Evolutionary conservation across 30 jellyfish, hydroid and myxozoan genomes (phyloP).

Genomic region (Aurelia aurita): DNA sequence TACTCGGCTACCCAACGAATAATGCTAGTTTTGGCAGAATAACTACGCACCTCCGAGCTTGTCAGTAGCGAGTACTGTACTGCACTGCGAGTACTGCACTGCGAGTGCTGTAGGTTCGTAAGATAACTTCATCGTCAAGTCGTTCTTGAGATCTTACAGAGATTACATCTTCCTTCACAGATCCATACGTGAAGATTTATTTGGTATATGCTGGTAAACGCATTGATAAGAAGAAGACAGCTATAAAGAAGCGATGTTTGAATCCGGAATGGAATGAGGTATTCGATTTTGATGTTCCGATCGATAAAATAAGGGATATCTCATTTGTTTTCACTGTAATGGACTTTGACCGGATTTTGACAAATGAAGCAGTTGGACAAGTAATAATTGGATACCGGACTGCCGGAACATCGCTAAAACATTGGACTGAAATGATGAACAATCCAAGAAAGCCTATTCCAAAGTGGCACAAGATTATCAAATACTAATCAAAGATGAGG

Average conservation of each 20-base stretch:
- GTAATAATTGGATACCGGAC: conserved; percentile 92
- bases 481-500: conserved; percentile 15
- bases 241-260: conserved; percentile 63
- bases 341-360: conserved; percentile 86
- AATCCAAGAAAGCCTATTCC: conserved; percentile 88
- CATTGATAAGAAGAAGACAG: conserved; percentile 88
- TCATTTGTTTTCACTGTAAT: conserved; percentile 89
- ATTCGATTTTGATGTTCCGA: conserved; percentile 90
- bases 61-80: no score
- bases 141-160: no score
- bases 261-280: conserved; percentile 94
- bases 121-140: no score
- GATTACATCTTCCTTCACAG: conserved; percentile 15
- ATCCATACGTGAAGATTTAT: conserved; percentile 87
- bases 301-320: conserved; percentile 88
- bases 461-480: conserved; percentile 93
- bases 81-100: no score
- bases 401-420: conserved; percentile 90
- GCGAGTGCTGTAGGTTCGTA: no score
- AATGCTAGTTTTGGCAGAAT: no score
- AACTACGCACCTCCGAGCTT: no score
- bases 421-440: conserved; percentile 97
- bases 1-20: no score
- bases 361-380: conserved; percentile 91
- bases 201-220: conserved; percentile 86